phyloP scores from a whole-genome alignment of 1,140 invertebrate species.

The Papilio dardanus region DNA sequence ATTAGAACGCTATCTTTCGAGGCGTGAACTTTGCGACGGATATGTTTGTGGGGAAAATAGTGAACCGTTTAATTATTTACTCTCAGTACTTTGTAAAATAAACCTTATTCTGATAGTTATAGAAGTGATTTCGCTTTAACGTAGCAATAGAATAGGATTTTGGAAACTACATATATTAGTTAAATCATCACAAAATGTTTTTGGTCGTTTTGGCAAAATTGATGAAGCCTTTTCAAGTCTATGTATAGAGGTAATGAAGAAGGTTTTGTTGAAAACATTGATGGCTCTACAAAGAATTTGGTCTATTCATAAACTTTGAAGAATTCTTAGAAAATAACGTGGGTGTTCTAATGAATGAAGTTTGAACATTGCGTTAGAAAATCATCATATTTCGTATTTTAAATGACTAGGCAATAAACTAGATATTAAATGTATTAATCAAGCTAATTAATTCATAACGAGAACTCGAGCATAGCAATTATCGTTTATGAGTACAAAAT shows the following conservation, averaged over 20 bases:
- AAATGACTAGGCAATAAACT: not conserved
- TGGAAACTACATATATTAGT: not conserved
- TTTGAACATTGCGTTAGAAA: not conserved
- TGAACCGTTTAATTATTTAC: not conserved
- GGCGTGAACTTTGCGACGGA: constrained; percentile 16
- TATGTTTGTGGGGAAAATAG: not conserved
- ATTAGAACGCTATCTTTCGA: not conserved
- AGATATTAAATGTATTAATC: not conserved
- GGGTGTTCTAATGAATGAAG: not conserved
- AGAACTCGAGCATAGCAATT: not conserved
- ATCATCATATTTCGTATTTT: not conserved
- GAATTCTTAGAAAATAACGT: not conserved
- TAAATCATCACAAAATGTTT: no score
- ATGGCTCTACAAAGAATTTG: no score
- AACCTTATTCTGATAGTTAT: not conserved
- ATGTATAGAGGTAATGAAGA: no score
- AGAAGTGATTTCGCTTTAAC: not conserved
- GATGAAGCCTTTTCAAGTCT: no score
- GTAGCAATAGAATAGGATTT: not conserved
- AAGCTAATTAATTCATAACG: not conserved
- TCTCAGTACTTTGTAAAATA: not conserved
- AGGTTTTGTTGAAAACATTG: no score
- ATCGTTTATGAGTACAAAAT: not conserved
- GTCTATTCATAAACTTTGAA: no score
- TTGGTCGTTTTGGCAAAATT: no score